Evolutionary conservation across 2,113 vertebrate species (phyloP).

Genomic region (Pycnonotus jocosus): DNA sequence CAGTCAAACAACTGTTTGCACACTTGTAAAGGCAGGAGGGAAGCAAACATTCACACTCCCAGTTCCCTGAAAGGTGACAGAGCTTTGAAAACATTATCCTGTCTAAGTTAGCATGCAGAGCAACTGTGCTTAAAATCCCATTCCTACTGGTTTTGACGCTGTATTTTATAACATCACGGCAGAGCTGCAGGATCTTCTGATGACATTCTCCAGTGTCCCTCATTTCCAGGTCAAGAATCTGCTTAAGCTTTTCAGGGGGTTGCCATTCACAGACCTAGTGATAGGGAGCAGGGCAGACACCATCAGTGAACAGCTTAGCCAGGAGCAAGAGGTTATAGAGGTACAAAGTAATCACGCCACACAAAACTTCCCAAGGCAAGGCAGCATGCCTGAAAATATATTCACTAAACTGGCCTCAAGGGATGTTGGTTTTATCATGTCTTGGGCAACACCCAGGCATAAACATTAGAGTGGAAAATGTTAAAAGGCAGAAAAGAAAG

Average conservation of each 20-base stretch:
- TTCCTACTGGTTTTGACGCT: constrained; percentile 84
- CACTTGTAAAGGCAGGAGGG: background rate
- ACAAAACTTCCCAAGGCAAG: background rate
- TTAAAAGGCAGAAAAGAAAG: background rate
- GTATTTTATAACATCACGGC: constrained; percentile 80
- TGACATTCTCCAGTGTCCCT: constrained; percentile 75
- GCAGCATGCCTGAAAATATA: background rate
- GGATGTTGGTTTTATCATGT: background rate
- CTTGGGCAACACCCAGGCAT: background rate
- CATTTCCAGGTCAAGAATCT: constrained; percentile 81
- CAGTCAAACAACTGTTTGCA: background rate
- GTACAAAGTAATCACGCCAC: background rate
- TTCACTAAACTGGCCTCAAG: background rate
- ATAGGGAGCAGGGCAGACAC: background rate
- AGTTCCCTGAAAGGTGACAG: background rate
- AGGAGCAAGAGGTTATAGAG: background rate
- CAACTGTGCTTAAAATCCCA: background rate
- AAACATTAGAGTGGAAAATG: background rate
- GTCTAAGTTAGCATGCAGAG: background rate
- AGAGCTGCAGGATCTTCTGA: constrained; percentile 74
- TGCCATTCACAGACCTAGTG: constrained; percentile 85
- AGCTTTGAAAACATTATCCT: background rate
- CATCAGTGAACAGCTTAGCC: background rate
- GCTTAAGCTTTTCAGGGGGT: constrained; percentile 75
- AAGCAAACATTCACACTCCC: background rate